A percentile compares a stretch with the other conserved stretches of the same genome.
These are phyloP conservation scores for Sylvilagus bachmani DNA, from an alignment of 2,113 vertebrate species.

Conservation along the genomic window DNA sequence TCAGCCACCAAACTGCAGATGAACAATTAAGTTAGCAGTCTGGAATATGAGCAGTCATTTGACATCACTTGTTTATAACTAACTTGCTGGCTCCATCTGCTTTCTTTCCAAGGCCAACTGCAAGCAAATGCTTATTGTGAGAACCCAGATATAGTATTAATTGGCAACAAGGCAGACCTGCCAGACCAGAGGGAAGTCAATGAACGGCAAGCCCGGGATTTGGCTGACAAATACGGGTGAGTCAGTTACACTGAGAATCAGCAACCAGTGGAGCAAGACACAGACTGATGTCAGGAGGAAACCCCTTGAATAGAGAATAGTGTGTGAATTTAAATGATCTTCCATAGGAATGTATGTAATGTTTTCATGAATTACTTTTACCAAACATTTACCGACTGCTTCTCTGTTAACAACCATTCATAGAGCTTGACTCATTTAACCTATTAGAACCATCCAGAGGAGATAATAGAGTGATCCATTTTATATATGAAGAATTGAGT, in stretches of 20 bases:
- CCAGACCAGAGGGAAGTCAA: constrained; percentile 96
- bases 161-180: constrained; percentile 97
- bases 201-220: constrained; percentile 95
- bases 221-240: constrained; percentile 97
- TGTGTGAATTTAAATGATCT: background rate
- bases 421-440: background rate
- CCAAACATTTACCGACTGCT: background rate
- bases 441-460: background rate
- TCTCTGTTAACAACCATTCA: background rate
- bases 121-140: constrained; percentile 98
- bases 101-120: constrained; percentile 91
- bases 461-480: background rate
- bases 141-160: constrained; percentile 96
- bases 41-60: constrained; percentile 43
- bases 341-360: background rate
- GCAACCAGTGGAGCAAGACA: background rate
- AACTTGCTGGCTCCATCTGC: constrained; percentile 59
- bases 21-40: constrained; percentile 31
- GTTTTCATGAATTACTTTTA: background rate
- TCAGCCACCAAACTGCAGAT: background rate
- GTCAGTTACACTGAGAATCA: background rate
- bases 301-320: background rate
- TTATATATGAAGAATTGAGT: background rate
- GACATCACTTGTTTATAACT: constrained; percentile 63
- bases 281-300: background rate